phyloP scores from a whole-genome alignment of 2,113 vertebrate genomes.

The Todiramphus chloris region DNA sequence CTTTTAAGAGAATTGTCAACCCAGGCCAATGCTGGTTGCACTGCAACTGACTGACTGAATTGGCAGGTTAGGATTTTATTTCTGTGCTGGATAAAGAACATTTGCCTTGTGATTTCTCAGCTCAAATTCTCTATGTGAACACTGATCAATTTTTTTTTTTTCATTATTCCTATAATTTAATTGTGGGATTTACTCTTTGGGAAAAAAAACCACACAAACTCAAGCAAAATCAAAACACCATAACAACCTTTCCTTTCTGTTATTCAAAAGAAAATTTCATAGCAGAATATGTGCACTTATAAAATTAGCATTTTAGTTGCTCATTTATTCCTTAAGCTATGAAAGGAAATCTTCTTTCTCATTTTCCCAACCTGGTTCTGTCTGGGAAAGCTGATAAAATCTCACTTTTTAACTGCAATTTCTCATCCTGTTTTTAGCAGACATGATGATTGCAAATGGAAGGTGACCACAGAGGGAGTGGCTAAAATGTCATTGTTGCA shows the following conservation, averaged over 20 bases:
- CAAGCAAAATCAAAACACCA: neutral
- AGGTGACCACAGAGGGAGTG: constrained; percentile 38
- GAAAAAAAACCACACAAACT: neutral
- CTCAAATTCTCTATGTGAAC: neutral
- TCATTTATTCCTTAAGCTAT: neutral
- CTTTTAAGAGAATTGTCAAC: neutral
- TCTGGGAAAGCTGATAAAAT: constrained; percentile 48
- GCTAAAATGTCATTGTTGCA: neutral
- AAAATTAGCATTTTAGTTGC: neutral
- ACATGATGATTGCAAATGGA: constrained; percentile 10
- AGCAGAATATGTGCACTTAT: neutral
- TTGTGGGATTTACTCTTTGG: neutral
- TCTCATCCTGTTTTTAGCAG: constrained; percentile 17
- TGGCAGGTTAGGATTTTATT: neutral
- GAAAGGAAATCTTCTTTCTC: neutral
- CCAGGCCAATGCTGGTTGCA: neutral
- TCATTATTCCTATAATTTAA: neutral
- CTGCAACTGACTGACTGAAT: neutral
- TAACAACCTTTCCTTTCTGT: neutral
- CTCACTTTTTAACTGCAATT: constrained; percentile 18
- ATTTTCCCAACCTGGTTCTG: neutral
- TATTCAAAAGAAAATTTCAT: neutral
- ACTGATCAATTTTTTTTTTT: neutral
- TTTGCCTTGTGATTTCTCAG: neutral
- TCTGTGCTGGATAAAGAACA: neutral